These are phyloP conservation scores for Lepidocyrtoides sp. DNA, from an alignment of 2,888 invertebrate genomes.

Conservation along the genomic window DNA sequence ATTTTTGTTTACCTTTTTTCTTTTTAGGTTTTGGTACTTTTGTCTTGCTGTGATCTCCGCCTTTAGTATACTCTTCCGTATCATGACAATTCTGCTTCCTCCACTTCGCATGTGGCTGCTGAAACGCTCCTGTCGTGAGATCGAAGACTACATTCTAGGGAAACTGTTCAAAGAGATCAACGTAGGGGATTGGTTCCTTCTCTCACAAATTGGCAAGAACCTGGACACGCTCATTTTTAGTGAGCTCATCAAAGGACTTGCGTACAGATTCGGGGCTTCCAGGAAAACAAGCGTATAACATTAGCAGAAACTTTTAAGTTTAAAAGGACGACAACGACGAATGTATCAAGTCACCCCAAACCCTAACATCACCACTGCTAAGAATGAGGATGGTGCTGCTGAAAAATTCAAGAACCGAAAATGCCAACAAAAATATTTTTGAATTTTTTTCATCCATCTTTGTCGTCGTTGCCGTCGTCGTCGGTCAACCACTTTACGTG, in stretches of 20 bases:
- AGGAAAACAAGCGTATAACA: slow-evolving; percentile 80
- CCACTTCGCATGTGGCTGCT: slow-evolving; percentile 81
- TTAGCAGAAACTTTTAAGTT: slow-evolving; percentile 40
- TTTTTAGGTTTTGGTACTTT: slow-evolving; percentile 80
- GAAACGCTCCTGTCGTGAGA: slow-evolving; percentile 79
- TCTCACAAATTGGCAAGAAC: slow-evolving; percentile 83
- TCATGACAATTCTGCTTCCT: slow-evolving; percentile 80
- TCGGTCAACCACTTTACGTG: neutral
- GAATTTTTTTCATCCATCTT: neutral
- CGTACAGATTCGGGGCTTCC: slow-evolving; percentile 81
- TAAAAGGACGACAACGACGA: neutral
- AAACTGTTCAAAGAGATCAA: slow-evolving; percentile 80
- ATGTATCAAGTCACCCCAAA: slow-evolving; percentile 48
- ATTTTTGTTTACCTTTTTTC: neutral
- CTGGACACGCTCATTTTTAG: slow-evolving; percentile 79
- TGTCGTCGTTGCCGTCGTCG: too few species aligned
- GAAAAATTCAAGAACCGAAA: neutral
- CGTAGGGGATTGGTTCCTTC: slow-evolving; percentile 82
- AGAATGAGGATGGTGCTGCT: neutral
- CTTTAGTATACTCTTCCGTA: slow-evolving; percentile 81
- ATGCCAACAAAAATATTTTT: neutral
- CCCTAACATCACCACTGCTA: neutral
- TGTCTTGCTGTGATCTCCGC: slow-evolving; percentile 80
- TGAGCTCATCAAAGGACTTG: slow-evolving; percentile 80
- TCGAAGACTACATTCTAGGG: slow-evolving; percentile 79